Evolutionary conservation across 2,113 vertebrate species (phyloP), one percentile per base, ranked within the genome.

Genomic region (Pangasianodon hypophthalmus): DNA sequence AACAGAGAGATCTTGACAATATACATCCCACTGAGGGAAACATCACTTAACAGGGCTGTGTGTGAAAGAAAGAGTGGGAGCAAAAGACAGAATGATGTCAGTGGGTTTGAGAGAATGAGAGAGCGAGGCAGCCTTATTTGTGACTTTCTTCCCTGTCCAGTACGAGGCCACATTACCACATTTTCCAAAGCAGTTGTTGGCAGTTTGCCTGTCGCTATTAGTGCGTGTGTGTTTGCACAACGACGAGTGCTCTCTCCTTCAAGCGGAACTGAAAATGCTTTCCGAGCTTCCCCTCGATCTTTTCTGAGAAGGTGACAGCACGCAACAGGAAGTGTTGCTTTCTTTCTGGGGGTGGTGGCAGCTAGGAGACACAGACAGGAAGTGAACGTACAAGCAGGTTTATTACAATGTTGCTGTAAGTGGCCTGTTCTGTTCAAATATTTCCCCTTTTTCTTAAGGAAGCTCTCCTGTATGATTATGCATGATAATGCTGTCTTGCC

Each of bases 221-320:
- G 48, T 19, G 50, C 83, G 64, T 82, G 80, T 88, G 88, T 85
- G 87, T 52, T 90, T 88, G 85, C 32, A 18, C 83, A 69, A 73
- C 58, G 52, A 10, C 1, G 50, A 71, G 52, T 71, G 44, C 84
- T 60, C 84, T 60, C n/a, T 84, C 87, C 88, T 87, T 54, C 21
- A 21, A 86, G 91, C 86, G 91, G 92, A 94, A 94, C 90, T 90
- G 92, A 92, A 91, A 94, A 89, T 71, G 90, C 86, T 87, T 77
- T 87, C 79, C 79, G 77, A 46, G 87, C 94, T 93, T 77, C 94
- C 93, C 95, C 95, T 94, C 92, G 88, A 88, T 92, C 56, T 29
- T 86, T 88, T 94, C 90, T 92, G 88, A 87, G 88, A 92, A 92
- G 85, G 89, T 46, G 79, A 80, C 90, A 90, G 80, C 87, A 86